Evolutionary conservation across 1,140 invertebrate genomes (phyloP).

Genomic region (Octopus bimaculoides): DNA sequence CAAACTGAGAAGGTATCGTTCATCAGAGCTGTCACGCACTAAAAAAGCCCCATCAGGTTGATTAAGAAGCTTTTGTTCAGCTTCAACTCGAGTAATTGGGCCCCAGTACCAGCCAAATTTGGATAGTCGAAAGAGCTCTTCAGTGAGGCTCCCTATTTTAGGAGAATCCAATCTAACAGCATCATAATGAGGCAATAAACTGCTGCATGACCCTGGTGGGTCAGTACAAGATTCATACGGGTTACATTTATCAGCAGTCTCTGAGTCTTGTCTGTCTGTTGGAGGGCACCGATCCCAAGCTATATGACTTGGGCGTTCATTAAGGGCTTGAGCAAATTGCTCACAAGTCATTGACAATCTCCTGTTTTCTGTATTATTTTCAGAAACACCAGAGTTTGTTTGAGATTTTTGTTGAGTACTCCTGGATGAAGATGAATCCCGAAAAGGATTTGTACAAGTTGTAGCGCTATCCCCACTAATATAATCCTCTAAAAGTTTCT

Average conservation of each 20-base stretch:
- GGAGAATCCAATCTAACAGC: slow-evolving; percentile 25
- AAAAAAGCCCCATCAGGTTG: slow-evolving; percentile 77
- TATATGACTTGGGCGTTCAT: not conserved
- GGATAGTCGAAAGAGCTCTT: slow-evolving; percentile 63
- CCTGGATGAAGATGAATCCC: not conserved
- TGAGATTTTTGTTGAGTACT: not conserved
- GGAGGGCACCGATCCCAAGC: not conserved
- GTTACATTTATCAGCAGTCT: not conserved
- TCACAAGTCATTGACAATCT: not conserved
- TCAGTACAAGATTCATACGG: not conserved
- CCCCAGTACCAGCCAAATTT: slow-evolving; percentile 72
- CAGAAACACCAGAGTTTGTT: not conserved
- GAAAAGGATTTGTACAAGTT: not conserved
- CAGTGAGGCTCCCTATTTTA: slow-evolving; percentile 57
- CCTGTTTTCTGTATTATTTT: not conserved
- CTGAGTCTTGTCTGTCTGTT: not conserved
- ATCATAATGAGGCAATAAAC: not conserved
- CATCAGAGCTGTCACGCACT: slow-evolving; percentile 73
- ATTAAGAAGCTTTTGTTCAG: slow-evolving; percentile 66
- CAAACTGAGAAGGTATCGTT: slow-evolving; percentile 68
- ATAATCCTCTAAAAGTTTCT: slow-evolving; percentile 14
- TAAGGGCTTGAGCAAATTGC: not conserved
- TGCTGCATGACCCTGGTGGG: not conserved
- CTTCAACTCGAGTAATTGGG: slow-evolving; percentile 64
- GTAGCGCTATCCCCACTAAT: slow-evolving; percentile 9